Base-by-base conservation (phyloP, 2,888 invertebrate genomes). In the Drosophila histrio region DNA sequence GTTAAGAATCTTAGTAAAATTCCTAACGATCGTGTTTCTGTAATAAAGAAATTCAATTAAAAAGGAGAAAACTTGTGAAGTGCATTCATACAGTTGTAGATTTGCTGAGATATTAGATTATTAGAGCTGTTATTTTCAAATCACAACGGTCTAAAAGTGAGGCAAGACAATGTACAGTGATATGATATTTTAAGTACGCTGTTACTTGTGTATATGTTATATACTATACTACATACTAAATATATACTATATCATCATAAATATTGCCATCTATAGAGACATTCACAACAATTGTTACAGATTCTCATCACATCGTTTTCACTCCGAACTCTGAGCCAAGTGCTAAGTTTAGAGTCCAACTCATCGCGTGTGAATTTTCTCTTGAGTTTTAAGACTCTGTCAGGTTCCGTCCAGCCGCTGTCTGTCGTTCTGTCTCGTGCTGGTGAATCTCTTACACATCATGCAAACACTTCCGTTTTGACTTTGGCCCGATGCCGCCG, bases 401-500 rank as follows among this genome's bases (percentile, higher is more conserved):
- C 30, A 15, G 58, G 3, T 6, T 41, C 30, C 3, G 5, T 30
- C 19, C 15, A 0, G 0, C n/a, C 8, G 2, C 44, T 8, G 24
- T 24, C 26, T n/a, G 24, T 32, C 21, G 2, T 1, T 13, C 13
- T 22, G 22, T 36, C n/a, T 28, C 9, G 6, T 24, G 28, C 21
- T 22, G 24, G 54, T n/a, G 61, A 38, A 30, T 46, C 57, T 79
- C 77, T 87, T 87, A 87, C 87, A 85, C 87, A 87, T 79, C 83
- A 56, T 61, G 56, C 76, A 85, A 87, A 77, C 83, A 87, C 82
- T 85, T 85, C 84, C 84, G 84, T 74, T 87, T 85, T 62, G 47
- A 36, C 24, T 65, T 70, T 62, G 66, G 43, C 38, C 43, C 30
- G 47, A 39, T 57, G 62, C 49, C 56, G 64, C 34, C 52, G 36